Percentiles rank a stretch among this genome's conserved stretches.
These are phyloP conservation scores for Neocrepidodera transversa DNA, from an alignment of 2,888 invertebrate genomes.

Conservation along the genomic window DNA sequence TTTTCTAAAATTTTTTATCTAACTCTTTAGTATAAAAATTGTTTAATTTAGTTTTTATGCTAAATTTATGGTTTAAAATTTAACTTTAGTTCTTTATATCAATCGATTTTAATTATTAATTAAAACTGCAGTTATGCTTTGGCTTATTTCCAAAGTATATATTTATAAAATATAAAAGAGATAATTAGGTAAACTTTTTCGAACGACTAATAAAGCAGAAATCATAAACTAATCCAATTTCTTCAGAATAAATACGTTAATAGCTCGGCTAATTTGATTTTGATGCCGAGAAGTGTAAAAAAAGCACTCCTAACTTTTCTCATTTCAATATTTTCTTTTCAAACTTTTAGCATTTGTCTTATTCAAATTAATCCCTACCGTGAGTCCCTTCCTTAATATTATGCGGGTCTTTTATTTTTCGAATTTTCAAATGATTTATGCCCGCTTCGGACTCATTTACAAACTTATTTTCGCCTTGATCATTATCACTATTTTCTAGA, in stretches of 20 bases:
- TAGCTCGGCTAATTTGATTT: constrained; percentile 41
- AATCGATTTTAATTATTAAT: too few species aligned
- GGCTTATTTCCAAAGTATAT: too few species aligned
- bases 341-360: constrained; percentile 46
- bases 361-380: constrained; percentile 43
- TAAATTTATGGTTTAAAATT: too few species aligned
- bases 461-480: constrained; percentile 23
- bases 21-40: too few species aligned
- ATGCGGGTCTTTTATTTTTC: constrained; percentile 40
- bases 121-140: too few species aligned
- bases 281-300: constrained; percentile 37
- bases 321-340: constrained; percentile 42
- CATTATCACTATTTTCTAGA: constrained; percentile 28
- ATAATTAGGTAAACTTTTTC: not conserved
- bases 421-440: constrained; percentile 38
- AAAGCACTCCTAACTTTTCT: constrained; percentile 41
- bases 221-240: constrained; percentile 29
- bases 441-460: constrained; percentile 28
- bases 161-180: too few species aligned
- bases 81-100: too few species aligned
- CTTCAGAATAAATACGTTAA: constrained; percentile 41
- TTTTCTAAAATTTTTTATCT: too few species aligned
- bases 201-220: constrained; percentile 21
- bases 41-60: too few species aligned
- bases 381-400: constrained; percentile 38